These are phyloP conservation scores for Menidia menidia DNA, from an alignment of 2,797 vertebrate species.

Conservation along the genomic window DNA sequence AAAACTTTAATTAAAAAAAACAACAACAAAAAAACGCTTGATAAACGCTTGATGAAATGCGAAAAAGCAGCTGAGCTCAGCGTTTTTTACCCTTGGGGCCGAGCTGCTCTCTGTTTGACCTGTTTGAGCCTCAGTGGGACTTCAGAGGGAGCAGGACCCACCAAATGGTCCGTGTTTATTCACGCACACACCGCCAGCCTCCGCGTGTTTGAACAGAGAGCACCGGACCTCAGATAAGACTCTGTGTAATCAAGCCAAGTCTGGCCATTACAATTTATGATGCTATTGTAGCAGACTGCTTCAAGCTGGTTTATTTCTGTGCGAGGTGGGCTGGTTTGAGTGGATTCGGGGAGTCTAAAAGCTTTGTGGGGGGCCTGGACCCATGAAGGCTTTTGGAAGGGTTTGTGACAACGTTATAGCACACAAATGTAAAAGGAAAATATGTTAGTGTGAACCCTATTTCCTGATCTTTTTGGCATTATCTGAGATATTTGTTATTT, in stretches of 20 bases:
- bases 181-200: conserved; percentile 32
- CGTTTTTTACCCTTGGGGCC: conserved; percentile 75
- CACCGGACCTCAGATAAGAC: conserved; percentile 86
- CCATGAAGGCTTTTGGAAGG: too few species aligned
- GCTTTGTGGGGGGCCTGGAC: neutral
- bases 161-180: conserved; percentile 72
- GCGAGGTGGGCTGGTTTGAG: conserved; percentile 2
- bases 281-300: conserved; percentile 71
- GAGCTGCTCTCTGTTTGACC: conserved; percentile 59
- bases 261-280: conserved; percentile 78
- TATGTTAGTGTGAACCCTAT: neutral
- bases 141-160: conserved; percentile 25
- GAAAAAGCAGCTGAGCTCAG: conserved; percentile 54
- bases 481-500: neutral
- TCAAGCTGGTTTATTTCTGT: conserved; percentile 48
- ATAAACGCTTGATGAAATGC: neutral
- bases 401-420: neutral
- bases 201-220: conserved; percentile 83
- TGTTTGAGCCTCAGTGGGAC: conserved; percentile 50
- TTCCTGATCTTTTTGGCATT: neutral
- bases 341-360: neutral
- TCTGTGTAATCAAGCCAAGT: conserved; percentile 75
- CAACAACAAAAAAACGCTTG: too few species aligned
- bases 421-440: neutral
- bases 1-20: too few species aligned